These are phyloP conservation scores for Trochalopteron elliotii DNA, from an alignment of 2,113 vertebrate species.

Conservation along the genomic window DNA sequence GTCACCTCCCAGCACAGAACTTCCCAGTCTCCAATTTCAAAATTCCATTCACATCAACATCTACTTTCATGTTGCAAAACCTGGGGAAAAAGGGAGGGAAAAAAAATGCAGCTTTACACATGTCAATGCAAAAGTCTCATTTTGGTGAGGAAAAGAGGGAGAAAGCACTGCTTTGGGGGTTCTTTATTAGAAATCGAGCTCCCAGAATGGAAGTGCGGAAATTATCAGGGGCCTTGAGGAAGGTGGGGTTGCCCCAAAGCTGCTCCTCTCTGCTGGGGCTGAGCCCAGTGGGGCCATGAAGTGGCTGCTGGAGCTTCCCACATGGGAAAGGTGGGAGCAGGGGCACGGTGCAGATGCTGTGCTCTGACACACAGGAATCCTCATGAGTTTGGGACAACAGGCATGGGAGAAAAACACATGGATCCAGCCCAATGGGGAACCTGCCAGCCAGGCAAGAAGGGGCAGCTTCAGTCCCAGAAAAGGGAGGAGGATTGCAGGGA, in stretches of 20 bases:
- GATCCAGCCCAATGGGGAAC: fast-evolving
- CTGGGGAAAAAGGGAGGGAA: not conserved
- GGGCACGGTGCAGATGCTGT: fast-evolving
- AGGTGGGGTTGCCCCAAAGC: not conserved
- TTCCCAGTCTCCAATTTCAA: not conserved
- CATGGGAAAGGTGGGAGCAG: not conserved
- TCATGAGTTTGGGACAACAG: not conserved
- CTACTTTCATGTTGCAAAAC: slow-evolving; percentile 41
- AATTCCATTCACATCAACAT: slow-evolving; percentile 35
- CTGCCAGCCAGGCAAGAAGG: not conserved
- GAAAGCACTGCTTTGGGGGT: not conserved
- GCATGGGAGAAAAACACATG: fast-evolving
- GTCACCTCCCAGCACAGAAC: not conserved
- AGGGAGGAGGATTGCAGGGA: not conserved
- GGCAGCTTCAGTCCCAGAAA: not conserved
- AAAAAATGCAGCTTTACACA: not conserved
- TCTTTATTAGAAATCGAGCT: not conserved
- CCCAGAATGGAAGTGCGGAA: not conserved
- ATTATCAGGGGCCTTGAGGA: not conserved
- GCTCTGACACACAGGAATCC: fast-evolving
- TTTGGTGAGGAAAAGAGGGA: not conserved
- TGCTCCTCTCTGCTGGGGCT: not conserved
- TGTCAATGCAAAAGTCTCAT: not conserved
- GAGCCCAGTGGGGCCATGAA: not conserved
- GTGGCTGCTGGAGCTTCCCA: not conserved